phyloP scores from a whole-genome alignment of 2,797 vertebrate genomes.

The Smutsia temminckii region DNA sequence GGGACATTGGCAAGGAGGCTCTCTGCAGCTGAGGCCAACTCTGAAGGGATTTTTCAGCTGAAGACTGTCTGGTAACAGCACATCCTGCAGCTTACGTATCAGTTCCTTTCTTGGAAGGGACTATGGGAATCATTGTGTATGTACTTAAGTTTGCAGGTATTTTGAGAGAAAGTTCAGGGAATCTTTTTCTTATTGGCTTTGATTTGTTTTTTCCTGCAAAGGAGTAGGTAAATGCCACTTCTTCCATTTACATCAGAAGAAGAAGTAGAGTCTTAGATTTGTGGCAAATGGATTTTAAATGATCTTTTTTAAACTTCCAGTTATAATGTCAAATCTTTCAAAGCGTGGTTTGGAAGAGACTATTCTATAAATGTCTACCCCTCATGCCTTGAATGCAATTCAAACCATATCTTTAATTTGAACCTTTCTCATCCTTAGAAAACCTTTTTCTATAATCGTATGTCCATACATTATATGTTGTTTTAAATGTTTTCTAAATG shows the following conservation, averaged over 20 bases:
- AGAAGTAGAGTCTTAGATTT: background rate
- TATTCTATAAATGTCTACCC: background rate
- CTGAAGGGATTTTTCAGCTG: background rate
- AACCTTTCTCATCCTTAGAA: background rate
- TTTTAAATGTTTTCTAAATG: background rate
- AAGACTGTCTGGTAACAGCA: background rate
- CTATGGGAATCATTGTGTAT: background rate
- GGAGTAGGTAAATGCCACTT: background rate
- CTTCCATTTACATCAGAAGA: background rate
- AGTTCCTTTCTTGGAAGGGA: background rate
- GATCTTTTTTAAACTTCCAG: background rate
- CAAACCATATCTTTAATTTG: background rate
- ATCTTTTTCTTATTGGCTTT: background rate
- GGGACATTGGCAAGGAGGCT: background rate
- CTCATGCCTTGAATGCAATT: background rate
- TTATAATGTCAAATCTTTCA: background rate
- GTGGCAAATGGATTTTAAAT: background rate
- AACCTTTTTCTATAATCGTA: background rate
- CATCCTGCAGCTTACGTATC: too few species aligned
- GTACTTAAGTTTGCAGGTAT: background rate
- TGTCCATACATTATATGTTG: background rate
- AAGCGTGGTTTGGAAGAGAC: background rate
- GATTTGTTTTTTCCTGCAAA: background rate
- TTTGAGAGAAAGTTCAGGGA: background rate
- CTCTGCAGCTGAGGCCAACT: background rate